Percentiles rank a stretch among this genome's conserved stretches.
phyloP scores from a whole-genome alignment of 30 jellyfish, hydroid and myxozoan species.

The Mastigias papua region DNA sequence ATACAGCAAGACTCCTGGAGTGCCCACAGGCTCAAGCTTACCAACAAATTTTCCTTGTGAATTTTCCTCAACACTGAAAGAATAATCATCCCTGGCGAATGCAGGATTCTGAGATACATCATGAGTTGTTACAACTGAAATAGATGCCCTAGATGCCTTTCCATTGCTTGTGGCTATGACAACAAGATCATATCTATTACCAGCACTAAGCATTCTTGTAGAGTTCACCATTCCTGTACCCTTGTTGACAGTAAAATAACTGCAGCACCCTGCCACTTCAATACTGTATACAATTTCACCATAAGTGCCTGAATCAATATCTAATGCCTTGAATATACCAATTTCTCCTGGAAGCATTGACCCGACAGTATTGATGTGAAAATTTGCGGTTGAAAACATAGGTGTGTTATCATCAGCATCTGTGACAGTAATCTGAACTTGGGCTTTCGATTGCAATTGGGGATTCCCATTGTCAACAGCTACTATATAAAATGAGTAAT shows the following conservation, averaged over 20 bases:
- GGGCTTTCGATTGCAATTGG: conserved; percentile 22
- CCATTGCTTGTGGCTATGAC: conserved; percentile 64
- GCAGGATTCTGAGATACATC: conserved; percentile 9
- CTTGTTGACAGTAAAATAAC: conserved; percentile 21
- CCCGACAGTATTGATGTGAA: conserved; percentile 8
- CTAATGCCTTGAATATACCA: conserved; percentile 56
- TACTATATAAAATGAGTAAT: conserved; percentile 30
- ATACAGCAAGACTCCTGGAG: background rate
- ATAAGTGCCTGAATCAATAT: conserved; percentile 70
- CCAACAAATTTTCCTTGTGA: conserved; percentile 55
- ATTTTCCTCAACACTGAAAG: conserved; percentile 57
- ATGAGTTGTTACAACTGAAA: background rate
- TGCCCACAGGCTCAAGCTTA: background rate
- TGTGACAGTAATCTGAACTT: conserved; percentile 20
- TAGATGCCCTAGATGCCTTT: conserved; percentile 22
- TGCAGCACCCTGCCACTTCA: conserved; percentile 41
- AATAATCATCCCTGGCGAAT: conserved; percentile 51
- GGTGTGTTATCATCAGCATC: conserved; percentile 70
- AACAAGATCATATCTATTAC: conserved; percentile 8
- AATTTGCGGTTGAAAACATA: conserved; percentile 7
- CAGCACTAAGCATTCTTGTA: conserved; percentile 13
- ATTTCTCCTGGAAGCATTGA: conserved; percentile 38
- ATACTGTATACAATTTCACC: conserved; percentile 51
- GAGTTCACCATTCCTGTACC: conserved; percentile 42
- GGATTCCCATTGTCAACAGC: conserved; percentile 69